Base-by-base conservation (phyloP, 2,888 invertebrate species). In the Isoperla grammatica region DNA sequence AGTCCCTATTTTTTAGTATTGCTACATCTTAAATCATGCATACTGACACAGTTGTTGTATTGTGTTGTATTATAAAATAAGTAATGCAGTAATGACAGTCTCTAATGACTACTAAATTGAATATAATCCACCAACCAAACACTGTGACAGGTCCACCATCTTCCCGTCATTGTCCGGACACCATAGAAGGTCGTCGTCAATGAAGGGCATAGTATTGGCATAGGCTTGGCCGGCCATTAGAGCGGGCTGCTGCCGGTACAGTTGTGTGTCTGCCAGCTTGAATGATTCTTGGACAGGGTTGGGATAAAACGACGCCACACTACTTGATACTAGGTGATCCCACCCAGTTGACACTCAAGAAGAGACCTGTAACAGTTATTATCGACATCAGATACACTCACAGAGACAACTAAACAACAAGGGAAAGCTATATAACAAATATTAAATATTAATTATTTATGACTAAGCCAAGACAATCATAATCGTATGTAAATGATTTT, bases 151-250 rank as follows among this genome's bases (percentile, higher is more conserved):
- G 75, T 93, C 93, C 72, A 92, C 91, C 86, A 93, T 91, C 77
- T 91, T 92, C 76, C 91, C 91, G 80, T 93, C 93, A 79, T 91
- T 92, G 81, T 93, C 93, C 73, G 91, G 90, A 81, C 92, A 90
- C 94, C 94, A 94, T 75, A 89, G 80, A 71, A 93, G 83, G 76
- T 94, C 93, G 84, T 94, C 93, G 82, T 94, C 93, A 79, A 94
- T 92, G 83, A 93, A 94, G 81, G 93, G 92, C 92, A 92, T 92
- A 82, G 55, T 60, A 56, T 46, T 22, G 49, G 39, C 20, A 11
- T 40, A 58, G 40, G 39, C 49, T 39, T 19, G 57, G 13, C 46
- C 56, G 61, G 60, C 59, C 57, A 75, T 73, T 76, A 72, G 71
- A 74, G 68, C 68, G 54, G 65, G 59, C 48, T 65, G 64, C 60